Base-by-base conservation (phyloP, 2,888 invertebrate genomes). In the Volucella zonaria region DNA sequence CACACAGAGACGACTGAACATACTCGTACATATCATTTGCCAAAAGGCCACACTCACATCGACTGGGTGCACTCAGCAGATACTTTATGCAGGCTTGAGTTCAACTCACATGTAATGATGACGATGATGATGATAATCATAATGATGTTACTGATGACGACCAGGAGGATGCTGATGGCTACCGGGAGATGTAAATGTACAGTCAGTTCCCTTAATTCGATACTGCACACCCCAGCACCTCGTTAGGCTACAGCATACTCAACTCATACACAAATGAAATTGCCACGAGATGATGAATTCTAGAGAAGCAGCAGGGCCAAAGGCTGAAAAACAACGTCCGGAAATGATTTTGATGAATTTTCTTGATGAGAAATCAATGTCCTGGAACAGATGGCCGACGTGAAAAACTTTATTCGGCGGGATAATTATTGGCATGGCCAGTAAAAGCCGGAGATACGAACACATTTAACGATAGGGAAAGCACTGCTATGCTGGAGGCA, bases 281-380 rank as follows among this genome's bases (percentile, higher is more conserved):
- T 56, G 62, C 61, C 79, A 68, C 23, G 14, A 40, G 11, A 40
- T 8, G 45, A n/a, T 31, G 42, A 31, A 31, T 31, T 31, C 31
- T 47, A 10, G 15, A 10, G 42, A n/a, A 0, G 64, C 11, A 62
- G 38, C 8, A 38, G 38, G 9, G 38, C 1, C 23, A 49, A 47
- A 49, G 12, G 8, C 42, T 58, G 54, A 75, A 75, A 76, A 62
- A 64, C 56, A 70, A 58, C 47, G 45, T 15, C 80, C 71, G 76
- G 81, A 85, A 77, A 81, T 81, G 73, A 85, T 85, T 81, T 80
- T 77, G 85, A 85, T 85, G 85, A 81, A 85, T 85, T 85, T 85
- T 85, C 85, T 76, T 81, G 85, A 85, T 85, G 85, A 62, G 85
- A 85, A 85, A 85, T 85, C 85, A 85, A 85, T 85, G 85, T 62